Percentiles rank a stretch among this genome's conserved stretches.
phyloP scores from a whole-genome alignment of 2,113 vertebrate species.

The Pollimyrus isidori region DNA sequence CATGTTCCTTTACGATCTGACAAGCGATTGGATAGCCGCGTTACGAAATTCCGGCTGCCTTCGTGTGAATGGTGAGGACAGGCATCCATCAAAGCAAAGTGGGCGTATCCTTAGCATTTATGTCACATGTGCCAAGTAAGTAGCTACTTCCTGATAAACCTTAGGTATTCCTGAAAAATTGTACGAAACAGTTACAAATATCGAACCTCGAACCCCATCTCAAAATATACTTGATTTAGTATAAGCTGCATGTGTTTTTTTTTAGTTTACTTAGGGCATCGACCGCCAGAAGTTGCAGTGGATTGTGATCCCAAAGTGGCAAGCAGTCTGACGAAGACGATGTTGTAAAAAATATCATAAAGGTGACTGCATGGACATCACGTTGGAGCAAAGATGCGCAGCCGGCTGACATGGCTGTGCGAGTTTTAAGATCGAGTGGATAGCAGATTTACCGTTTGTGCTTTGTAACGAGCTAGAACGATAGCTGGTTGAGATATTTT shows the following conservation, averaged over 20 bases:
- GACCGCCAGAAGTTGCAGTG: not conserved
- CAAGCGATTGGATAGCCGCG: not conserved
- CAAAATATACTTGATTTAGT: not conserved
- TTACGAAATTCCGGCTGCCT: not conserved
- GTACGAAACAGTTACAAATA: slow-evolving; percentile 10
- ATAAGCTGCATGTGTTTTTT: not conserved
- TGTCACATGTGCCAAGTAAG: slow-evolving; percentile 3
- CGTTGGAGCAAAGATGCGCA: not conserved
- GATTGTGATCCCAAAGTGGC: not conserved
- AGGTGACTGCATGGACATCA: not conserved
- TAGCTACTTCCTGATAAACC: slow-evolving; percentile 10
- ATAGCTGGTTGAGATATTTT: not conserved
- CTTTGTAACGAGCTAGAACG: not conserved
- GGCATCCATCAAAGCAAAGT: not conserved
- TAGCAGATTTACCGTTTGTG: not conserved
- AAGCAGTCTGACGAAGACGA: not conserved
- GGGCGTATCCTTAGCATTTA: not conserved
- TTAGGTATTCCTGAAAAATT: slow-evolving; percentile 29
- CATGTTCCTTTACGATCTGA: not conserved
- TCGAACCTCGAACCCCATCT: not conserved
- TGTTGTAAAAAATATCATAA: not conserved
- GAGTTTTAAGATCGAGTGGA: not conserved
- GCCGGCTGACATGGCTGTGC: not conserved
- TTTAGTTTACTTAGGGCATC: not conserved
- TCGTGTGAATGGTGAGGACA: not conserved